Evolutionary conservation across 2,113 vertebrate species (phyloP).

Genomic region (Dicerorhinus sumatrensis): DNA sequence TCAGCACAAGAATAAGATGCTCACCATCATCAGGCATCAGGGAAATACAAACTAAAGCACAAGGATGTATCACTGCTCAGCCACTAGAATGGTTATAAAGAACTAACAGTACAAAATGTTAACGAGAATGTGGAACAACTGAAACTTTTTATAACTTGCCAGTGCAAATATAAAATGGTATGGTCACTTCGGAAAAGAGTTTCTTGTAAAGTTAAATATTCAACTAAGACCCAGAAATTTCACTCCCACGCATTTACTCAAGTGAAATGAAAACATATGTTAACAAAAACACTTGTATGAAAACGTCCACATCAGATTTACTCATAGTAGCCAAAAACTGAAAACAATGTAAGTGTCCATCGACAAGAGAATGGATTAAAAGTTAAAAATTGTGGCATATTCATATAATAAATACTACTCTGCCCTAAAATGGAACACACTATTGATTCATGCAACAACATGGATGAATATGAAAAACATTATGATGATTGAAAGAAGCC

Average conservation of each 20-base stretch:
- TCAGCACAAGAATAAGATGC: not conserved
- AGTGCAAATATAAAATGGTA: not conserved
- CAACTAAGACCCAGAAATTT: constrained; percentile 48
- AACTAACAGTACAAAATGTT: not conserved
- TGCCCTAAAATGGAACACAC: not conserved
- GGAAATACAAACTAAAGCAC: not conserved
- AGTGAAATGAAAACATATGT: constrained; percentile 40
- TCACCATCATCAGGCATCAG: not conserved
- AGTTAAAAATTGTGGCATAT: not conserved
- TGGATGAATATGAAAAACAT: not conserved
- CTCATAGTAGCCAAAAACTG: not conserved
- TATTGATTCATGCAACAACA: not conserved
- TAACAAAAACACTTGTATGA: constrained; percentile 14
- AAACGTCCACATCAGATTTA: constrained; percentile 51
- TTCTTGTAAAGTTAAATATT: constrained; percentile 20
- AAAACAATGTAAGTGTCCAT: not conserved
- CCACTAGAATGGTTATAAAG: not conserved
- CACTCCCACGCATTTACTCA: not conserved
- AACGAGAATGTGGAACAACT: not conserved
- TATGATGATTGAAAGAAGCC: not conserved
- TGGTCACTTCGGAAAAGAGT: not conserved
- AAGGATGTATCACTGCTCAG: not conserved
- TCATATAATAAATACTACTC: not conserved
- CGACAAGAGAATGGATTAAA: not conserved
- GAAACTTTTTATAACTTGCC: not conserved